Base-by-base conservation (phyloP, 2,113 vertebrate species). In the Pterocles burchelli region DNA sequence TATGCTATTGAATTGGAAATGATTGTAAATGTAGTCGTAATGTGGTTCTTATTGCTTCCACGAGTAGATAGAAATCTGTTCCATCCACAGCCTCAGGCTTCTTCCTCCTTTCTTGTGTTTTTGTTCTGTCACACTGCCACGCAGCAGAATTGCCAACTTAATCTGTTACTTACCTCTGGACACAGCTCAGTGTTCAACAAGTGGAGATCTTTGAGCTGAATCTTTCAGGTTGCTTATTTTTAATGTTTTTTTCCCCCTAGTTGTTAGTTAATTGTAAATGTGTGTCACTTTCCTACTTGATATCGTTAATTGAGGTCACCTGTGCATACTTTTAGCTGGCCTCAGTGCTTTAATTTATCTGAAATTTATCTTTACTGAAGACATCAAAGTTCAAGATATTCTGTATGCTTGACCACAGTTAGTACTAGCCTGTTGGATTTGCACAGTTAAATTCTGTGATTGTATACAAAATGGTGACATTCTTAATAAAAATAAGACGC, bases 401-500 rank as follows among this genome's bases (percentile, higher is more conserved):
- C 9, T 97, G 88, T 96, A 90, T 92, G 91, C 88, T 84, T 80
- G 92, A 29, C 87, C 63, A n/a, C 89, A 95, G 78, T 41, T 65
- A 86, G 81, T 72, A 36, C 15, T 6, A 34, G 73, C 81, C 75
- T 90, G 89, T 90, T 88, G 96, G 51, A 59, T 71, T 85, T 68
- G 62, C 88, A 65, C 81, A 62, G 85, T 94, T 77, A 16, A 90
- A 74, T 79, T 71, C 92, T 80, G 67, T 90, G 94, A 74, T 87
- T 90, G 74, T 95, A 29, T 92, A 85, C 89, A 82, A 82, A 87
- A 76, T 63, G 93, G 75, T 95, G 75, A 87, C 85, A 13, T 97
- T 96, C 77, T 95, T 95, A 95, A 94, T 96, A 92, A 97, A 91
- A 98, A 52, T 34, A 95, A 95, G 87, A 96, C 86, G 14, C 76